Percentiles rank a stretch among this genome's conserved stretches.
Evolutionary conservation across 2,888 invertebrate genomes (phyloP).

Genomic region (Phyllotreta striolata): DNA sequence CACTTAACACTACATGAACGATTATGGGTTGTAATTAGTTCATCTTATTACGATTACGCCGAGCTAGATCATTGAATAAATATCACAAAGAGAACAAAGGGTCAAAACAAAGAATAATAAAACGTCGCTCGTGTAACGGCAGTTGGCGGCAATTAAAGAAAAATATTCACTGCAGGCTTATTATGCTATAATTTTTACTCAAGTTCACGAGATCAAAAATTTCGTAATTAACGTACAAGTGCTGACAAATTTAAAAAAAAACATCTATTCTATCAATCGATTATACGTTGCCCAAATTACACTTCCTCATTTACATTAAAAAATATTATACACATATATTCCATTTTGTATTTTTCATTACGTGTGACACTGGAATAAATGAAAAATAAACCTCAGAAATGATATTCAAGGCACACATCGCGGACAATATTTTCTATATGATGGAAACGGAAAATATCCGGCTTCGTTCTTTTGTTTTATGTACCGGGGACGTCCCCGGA

Average conservation of each 20-base stretch:
- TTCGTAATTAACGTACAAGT: too few relatives aligned
- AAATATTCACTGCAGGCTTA: neutral
- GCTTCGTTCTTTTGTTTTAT: constrained; percentile 38
- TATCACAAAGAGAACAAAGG: constrained; percentile 20
- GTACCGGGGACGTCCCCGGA: constrained; percentile 30
- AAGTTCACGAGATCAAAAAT: too few relatives aligned
- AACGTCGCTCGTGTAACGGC: constrained; percentile 5
- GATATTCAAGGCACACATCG: constrained; percentile 35
- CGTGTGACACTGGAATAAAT: constrained; percentile 11
- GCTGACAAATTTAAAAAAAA: too few relatives aligned
- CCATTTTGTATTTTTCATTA: constrained; percentile 18
- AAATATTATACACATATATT: too few relatives aligned
- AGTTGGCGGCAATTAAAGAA: constrained; percentile 17
- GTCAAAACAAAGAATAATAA: constrained; percentile 23
- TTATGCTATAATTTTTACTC: too few relatives aligned
- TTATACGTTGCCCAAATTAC: too few relatives aligned
- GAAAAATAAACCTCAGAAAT: constrained; percentile 25
- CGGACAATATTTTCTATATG: constrained; percentile 37
- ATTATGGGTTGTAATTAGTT: constrained; percentile 41
- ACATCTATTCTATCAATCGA: too few relatives aligned
- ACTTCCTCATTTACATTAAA: too few relatives aligned
- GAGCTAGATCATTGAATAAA: constrained; percentile 26
- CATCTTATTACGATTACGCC: constrained; percentile 43
- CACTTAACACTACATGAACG: constrained; percentile 50
- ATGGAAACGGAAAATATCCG: constrained; percentile 40